These are phyloP conservation scores for Drosophila mayaguana DNA, from an alignment of 2,888 invertebrate species.

Conservation along the genomic window DNA sequence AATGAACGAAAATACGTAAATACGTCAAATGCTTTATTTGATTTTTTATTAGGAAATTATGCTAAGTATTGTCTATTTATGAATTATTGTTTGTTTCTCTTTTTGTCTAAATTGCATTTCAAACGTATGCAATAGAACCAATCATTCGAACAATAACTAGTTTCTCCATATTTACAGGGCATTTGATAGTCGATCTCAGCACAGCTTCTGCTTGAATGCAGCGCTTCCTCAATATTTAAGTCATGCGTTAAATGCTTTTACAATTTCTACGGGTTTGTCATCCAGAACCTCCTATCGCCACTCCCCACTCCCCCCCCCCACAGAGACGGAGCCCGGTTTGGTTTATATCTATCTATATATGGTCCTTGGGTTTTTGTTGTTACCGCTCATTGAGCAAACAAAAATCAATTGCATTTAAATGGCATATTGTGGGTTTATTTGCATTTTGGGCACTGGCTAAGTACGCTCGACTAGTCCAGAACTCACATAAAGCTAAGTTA, in stretches of 20 bases:
- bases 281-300: not conserved
- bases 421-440: constrained; percentile 52
- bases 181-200: not conserved
- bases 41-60: too few relatives aligned
- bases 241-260: constrained; percentile 64
- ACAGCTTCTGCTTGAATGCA: not conserved
- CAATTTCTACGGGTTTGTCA: constrained; percentile 47
- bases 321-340: not conserved
- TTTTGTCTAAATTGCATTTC: too few relatives aligned
- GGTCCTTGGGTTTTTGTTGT: constrained; percentile 46
- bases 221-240: constrained; percentile 46
- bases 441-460: constrained; percentile 31
- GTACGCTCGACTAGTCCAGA: constrained; percentile 28
- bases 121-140: not conserved
- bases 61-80: too few relatives aligned
- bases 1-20: too few relatives aligned
- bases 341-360: constrained; percentile 47
- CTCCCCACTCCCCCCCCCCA: too few relatives aligned
- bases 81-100: too few relatives aligned
- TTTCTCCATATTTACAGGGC: not conserved
- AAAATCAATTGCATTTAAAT: constrained; percentile 66
- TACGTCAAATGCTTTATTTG: too few relatives aligned
- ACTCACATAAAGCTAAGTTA: constrained; percentile 27
- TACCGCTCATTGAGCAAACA: constrained; percentile 56
- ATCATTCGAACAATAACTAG: not conserved